phyloP scores from a whole-genome alignment of 2,797 vertebrate species.

The Taenioides sp. region DNA sequence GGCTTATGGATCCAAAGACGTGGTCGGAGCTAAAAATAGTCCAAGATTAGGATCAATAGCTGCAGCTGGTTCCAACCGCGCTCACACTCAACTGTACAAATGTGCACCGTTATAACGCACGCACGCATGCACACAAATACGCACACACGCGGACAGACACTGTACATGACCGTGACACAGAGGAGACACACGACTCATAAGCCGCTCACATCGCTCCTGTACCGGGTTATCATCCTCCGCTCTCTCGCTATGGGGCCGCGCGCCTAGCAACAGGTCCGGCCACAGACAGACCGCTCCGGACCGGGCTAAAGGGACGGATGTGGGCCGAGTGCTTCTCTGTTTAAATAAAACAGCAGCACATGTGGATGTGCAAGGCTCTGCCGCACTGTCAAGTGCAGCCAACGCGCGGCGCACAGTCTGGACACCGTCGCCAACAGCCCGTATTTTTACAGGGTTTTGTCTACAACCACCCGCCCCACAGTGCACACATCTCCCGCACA shows the following conservation, averaged over 20 bases:
- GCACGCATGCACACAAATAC: neutral
- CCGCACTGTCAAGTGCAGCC: slow-evolving; percentile 41
- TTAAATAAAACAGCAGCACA: neutral
- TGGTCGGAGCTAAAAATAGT: slow-evolving; percentile 56
- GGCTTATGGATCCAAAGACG: slow-evolving; percentile 47
- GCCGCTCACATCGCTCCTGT: neutral
- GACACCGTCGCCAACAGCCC: neutral
- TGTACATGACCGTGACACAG: neutral
- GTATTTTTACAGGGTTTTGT: neutral
- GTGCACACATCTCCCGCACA: neutral
- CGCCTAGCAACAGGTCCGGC: slow-evolving; percentile 62
- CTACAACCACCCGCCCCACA: neutral
- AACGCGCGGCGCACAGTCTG: slow-evolving; percentile 26
- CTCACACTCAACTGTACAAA: slow-evolving; percentile 3
- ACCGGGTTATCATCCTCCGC: neutral
- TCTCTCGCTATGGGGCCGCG: slow-evolving; percentile 27
- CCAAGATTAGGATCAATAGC: slow-evolving; percentile 52
- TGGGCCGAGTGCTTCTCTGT: neutral
- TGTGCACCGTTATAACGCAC: neutral
- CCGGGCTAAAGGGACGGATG: neutral
- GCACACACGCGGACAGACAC: neutral
- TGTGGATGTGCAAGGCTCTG: slow-evolving; percentile 1
- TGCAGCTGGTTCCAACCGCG: slow-evolving; percentile 16
- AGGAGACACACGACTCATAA: neutral
- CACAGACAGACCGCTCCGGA: slow-evolving; percentile 3